Evolutionary conservation across 1,140 invertebrate genomes (phyloP), one percentile per base, ranked within the genome.

Genomic region (Drosophila leontia): DNA sequence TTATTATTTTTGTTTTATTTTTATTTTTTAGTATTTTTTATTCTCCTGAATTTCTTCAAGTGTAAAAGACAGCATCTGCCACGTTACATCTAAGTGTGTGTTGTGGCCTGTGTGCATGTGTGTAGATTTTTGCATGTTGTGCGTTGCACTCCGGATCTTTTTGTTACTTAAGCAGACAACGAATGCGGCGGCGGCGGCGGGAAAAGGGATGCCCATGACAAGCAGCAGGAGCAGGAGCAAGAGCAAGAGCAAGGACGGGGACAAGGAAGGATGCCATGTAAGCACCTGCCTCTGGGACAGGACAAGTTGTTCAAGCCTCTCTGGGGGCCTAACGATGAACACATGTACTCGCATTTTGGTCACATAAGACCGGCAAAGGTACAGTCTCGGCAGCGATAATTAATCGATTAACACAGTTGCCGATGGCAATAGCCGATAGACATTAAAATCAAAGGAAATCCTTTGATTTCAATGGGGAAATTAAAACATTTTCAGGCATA

Each of bases 41-140:
- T 29, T 29, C 5, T 6, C 6, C 5, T 29, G 26, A 19, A 19
- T 19, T 53, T 53, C 3, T 39, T 26, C 19, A 11, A 39, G 53
- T 56, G 53, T 39, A 11, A 19, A 23, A 37, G 8, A 9, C 41
- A 60, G 23, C 62, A 57, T 26, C 39, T 17, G 26, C 34, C 69
- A 72, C 51, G 23, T 57, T 44, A 56, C 53, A 39, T 56, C 53
- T 26, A 13, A 32, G 26, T 32, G 61, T 63, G 61, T 29, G 19
- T 26, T 32, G 35, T 17, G 39, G 51, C 39, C 13, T 35, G 41
- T 61, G 57, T 29, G 62, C 63, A n/a, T 34, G 9, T 32, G 47
- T 80, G 70, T 63, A 75, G 57, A 60, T 75, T 80, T 80, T 78
- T 72, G 80, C 62, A 81, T 80, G 77, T 74, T 74, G 59, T 80